These are phyloP conservation scores for Caenorhabditis plicata DNA, from an alignment of 2,888 invertebrate species.

Conservation along the genomic window DNA sequence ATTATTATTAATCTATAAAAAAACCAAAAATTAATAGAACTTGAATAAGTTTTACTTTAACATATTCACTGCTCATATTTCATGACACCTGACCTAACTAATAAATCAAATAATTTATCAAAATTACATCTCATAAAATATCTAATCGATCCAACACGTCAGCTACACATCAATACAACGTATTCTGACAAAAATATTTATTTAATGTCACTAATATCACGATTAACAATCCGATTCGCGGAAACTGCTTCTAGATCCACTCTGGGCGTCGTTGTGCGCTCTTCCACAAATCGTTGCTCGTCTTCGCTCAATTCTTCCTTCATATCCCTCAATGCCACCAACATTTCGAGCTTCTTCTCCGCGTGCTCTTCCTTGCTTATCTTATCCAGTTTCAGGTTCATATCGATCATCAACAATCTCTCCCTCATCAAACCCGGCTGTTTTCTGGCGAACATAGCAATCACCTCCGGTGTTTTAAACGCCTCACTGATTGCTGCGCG, in stretches of 20 bases:
- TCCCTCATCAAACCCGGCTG: constrained; percentile 74
- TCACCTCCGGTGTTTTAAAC: constrained; percentile 78
- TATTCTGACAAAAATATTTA: constrained; percentile 4
- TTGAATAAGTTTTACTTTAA: too few species aligned
- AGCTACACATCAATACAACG: too few species aligned
- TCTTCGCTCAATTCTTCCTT: constrained; percentile 28
- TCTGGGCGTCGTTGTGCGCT: constrained; percentile 7
- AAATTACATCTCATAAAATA: background rate
- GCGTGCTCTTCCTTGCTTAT: constrained; percentile 9
- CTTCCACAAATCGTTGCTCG: constrained; percentile 26
- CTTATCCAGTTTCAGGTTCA: constrained; percentile 8
- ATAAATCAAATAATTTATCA: background rate
- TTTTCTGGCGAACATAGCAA: constrained; percentile 75
- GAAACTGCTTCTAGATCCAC: constrained; percentile 22
- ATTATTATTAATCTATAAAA: too few species aligned
- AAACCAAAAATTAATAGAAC: too few species aligned
- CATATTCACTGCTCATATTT: too few species aligned
- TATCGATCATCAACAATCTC: constrained; percentile 67
- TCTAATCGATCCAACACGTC: background rate
- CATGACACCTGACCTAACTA: too few species aligned
- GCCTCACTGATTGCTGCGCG: constrained; percentile 77
- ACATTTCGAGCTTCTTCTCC: constrained; percentile 31
- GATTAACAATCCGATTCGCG: constrained; percentile 15
- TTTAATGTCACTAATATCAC: constrained; percentile 2
- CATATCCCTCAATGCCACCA: constrained; percentile 33